Evolutionary conservation across 1,140 invertebrate genomes (phyloP).

Genomic region (Lethrus apterus): DNA sequence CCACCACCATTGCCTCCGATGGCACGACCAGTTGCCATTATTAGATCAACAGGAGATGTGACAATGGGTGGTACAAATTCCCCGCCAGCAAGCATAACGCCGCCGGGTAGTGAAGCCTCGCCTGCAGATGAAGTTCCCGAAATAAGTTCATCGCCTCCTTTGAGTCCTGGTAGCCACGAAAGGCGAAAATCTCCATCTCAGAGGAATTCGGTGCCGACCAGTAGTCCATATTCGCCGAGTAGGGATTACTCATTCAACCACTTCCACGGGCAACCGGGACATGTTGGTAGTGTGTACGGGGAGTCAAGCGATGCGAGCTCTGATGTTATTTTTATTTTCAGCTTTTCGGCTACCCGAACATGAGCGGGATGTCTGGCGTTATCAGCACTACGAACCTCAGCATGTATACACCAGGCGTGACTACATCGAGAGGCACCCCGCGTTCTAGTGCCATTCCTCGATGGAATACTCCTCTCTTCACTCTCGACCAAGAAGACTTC

Average conservation of each 20-base stretch:
- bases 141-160: constrained; percentile 37
- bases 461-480: constrained; percentile 84
- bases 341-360: constrained; percentile 84
- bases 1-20: constrained; percentile 94
- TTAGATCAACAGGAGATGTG: constrained; percentile 73
- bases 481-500: constrained; percentile 87
- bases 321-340: constrained; percentile 42
- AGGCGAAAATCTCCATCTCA: constrained; percentile 36
- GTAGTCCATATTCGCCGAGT: constrained; percentile 45
- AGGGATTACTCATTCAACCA: constrained; percentile 81
- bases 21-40: constrained; percentile 91
- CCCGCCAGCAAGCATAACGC: constrained; percentile 57
- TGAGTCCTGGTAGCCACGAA: constrained; percentile 38
- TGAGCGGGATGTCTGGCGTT: constrained; percentile 74
- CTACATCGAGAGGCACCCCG: constrained; percentile 59
- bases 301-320: constrained; percentile 8
- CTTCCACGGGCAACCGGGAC: constrained; percentile 80
- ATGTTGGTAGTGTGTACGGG: constrained; percentile 54
- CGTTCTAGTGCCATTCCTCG: constrained; percentile 61
- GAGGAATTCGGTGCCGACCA: constrained; percentile 33
- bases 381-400: constrained; percentile 86
- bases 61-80: constrained; percentile 48
- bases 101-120: constrained; percentile 43
- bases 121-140: constrained; percentile 40
- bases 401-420: constrained; percentile 74